Conservation (phyloP, 2,797 vertebrate genomes). For the Crocidura indochinensis region DNA sequence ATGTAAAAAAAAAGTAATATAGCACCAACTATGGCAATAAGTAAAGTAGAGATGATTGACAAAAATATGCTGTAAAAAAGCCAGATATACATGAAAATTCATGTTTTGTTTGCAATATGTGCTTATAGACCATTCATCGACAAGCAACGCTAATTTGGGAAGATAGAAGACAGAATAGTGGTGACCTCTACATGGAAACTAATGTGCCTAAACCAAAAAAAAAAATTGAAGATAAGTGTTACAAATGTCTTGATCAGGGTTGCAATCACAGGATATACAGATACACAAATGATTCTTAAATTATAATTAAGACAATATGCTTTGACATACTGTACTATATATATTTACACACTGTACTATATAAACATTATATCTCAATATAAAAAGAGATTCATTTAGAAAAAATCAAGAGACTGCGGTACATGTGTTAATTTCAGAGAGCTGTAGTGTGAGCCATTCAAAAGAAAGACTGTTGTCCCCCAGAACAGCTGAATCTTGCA, state of each 20-base stretch:
- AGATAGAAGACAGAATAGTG: not conserved
- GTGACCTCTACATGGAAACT: not conserved
- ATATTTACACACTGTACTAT: not conserved
- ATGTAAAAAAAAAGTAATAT: not conserved
- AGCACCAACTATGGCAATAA: not conserved
- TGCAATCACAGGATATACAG: not conserved
- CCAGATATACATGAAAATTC: not conserved
- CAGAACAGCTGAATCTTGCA: constrained; percentile 77
- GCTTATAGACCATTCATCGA: constrained; percentile 52
- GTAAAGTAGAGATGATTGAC: constrained; percentile 16
- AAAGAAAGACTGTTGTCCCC: constrained; percentile 79
- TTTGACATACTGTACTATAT: not conserved
- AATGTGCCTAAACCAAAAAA: not conserved
- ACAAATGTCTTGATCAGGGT: not conserved
- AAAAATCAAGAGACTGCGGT: constrained; percentile 12
- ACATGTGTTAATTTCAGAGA: constrained; percentile 67
- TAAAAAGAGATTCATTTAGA: constrained; percentile 15
- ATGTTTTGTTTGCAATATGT: not conserved
- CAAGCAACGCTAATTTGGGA: not conserved
- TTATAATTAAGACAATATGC: not conserved
- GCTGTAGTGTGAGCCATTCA: constrained; percentile 65
- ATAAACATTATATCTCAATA: constrained; percentile 17
- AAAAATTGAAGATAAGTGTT: not conserved
- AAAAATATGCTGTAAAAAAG: not conserved
- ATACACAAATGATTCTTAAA: constrained; percentile 35